phyloP scores from a whole-genome alignment of 2,797 vertebrate genomes.

The Tenualosa ilisha region DNA sequence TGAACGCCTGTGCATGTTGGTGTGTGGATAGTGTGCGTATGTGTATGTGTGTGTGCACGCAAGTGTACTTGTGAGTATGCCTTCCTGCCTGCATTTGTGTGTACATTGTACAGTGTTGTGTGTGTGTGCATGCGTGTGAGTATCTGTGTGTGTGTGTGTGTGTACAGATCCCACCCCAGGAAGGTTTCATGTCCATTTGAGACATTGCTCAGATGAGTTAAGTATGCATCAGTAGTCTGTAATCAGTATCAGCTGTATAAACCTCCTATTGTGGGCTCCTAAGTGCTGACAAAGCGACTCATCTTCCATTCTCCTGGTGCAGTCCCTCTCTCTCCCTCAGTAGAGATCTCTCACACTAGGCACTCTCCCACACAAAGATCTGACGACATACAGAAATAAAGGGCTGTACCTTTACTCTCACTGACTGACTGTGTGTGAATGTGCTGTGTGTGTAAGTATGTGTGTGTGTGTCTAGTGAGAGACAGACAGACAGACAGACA shows the following conservation, averaged over 20 bases:
- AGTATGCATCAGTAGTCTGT: background rate
- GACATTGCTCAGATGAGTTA: background rate
- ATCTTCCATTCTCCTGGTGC: background rate
- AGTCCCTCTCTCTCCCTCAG: background rate
- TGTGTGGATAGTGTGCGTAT: no score
- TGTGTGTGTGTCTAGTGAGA: no score
- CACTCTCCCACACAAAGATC: background rate
- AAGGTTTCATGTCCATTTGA: background rate
- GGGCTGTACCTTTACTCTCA: background rate
- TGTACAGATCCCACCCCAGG: background rate
- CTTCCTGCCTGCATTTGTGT: background rate
- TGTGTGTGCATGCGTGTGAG: background rate
- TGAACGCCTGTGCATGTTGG: no score
- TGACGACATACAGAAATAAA: background rate
- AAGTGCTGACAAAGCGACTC: background rate
- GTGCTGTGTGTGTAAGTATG: background rate
- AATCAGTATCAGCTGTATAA: background rate
- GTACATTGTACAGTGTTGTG: background rate
- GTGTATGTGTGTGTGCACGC: background rate
- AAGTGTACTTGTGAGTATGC: background rate
- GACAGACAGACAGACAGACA: no score
- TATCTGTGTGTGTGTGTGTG: background rate
- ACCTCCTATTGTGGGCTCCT: background rate
- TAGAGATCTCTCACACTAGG: background rate
- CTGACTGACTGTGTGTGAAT: background rate